A percentile compares a stretch with the other conserved stretches of the same genome.
phyloP scores from a whole-genome alignment of 2,888 invertebrate species.

The Mythimna loreyi region DNA sequence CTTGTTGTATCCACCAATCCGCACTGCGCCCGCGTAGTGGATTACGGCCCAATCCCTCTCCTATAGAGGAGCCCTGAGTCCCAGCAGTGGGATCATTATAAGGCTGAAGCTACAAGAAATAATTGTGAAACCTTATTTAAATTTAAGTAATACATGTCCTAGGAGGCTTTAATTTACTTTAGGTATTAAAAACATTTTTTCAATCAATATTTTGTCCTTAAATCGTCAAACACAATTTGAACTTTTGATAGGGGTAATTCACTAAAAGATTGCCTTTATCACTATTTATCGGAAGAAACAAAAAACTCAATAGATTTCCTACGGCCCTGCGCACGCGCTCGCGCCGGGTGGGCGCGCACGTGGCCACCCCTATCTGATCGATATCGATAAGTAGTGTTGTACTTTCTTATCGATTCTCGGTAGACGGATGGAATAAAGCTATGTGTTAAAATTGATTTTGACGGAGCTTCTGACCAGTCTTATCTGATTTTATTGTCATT shows the following conservation, averaged over 20 bases:
- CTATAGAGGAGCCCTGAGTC: no score
- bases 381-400: conserved; percentile 79
- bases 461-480: conserved; percentile 19
- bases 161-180: neutral
- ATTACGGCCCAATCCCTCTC: no score
- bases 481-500: conserved; percentile 10
- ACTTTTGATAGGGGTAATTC: conserved; percentile 60
- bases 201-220: neutral
- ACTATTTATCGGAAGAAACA: conserved; percentile 65
- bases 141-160: no score
- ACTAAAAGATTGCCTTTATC: conserved; percentile 61
- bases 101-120: no score
- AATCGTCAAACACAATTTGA: conserved; percentile 13
- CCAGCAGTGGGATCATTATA: no score
- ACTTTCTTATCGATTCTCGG: conserved; percentile 62
- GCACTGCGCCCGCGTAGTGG: no score
- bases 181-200: neutral
- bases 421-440: conserved; percentile 42
- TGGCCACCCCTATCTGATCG: conserved; percentile 86
- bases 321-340: conserved; percentile 77
- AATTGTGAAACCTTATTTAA: no score
- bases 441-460: conserved; percentile 45
- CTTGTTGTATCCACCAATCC: no score
- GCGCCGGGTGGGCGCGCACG: conserved; percentile 86
- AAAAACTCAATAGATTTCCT: conserved; percentile 69